Evolutionary conservation across 1,140 invertebrate species (phyloP), one percentile per base, ranked within the genome.

Genomic region (Oryctes rhinoceros): DNA sequence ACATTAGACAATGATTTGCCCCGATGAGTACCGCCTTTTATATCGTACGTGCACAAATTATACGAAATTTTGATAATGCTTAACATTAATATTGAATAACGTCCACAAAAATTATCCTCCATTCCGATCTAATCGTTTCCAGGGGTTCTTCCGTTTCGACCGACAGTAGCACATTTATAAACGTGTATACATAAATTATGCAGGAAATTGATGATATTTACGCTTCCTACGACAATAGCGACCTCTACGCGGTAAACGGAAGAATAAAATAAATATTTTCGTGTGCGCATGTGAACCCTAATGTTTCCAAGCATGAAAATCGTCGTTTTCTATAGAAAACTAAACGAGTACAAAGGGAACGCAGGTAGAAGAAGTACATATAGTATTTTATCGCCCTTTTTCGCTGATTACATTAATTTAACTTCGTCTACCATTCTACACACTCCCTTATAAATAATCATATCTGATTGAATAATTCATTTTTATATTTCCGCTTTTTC

Each of bases 401-500:
- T 59, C 5, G 4, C 53, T 59, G 53, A 59, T 59, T 59, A 59
- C 53, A 15, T 59, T 59, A 59, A 59, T 59, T 11, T 59, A 59
- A n/a, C n/a, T 59, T 39, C 39, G 39, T 39, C n/a, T 39, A 3
- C 39, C 39, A 4, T 7, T 39, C 7, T 39, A 7, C 39, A n/a
- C 53, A 4, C 53, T 4, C 53, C 53, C 53, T n/a, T 59, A 59
- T 59, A 59, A 59, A 59, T 59, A 59, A 59, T 59, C 18, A 59
- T 59, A 59, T 59, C 53, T 59, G 53, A 59, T 59, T 15, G n/a
- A 59, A 59, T 59, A 59, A 59, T 59, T 59, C 53, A 59, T 15
- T 59, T 59, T 59, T 59, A 59, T 59, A 59, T 59, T 59, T 59
- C 53, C 53, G 53, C 18, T 59, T 59, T 15, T 59, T 59, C 53